phyloP scores from a whole-genome alignment of 2,113 vertebrate genomes.

The Dunckerocampus dactyliophorus region DNA sequence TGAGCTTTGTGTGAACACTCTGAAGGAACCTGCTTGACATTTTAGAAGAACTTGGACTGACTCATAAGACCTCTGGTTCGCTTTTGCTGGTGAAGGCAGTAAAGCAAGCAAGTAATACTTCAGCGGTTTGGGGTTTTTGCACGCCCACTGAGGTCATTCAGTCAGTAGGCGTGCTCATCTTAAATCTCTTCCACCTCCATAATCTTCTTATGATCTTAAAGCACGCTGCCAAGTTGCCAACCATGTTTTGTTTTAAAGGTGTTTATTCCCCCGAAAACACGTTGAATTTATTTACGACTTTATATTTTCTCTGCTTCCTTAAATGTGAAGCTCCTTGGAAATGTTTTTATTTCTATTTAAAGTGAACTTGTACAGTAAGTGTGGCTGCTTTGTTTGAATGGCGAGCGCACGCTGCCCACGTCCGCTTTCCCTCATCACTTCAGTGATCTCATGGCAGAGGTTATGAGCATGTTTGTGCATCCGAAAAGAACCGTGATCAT shows the following conservation, averaged over 20 bases:
- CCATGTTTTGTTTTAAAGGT: conserved; percentile 10
- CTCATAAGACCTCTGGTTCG: not conserved
- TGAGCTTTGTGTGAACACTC: conserved; percentile 35
- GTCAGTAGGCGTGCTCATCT: conserved; percentile 18
- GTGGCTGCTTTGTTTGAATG: no score
- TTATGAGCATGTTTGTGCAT: conserved; percentile 26
- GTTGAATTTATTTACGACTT: not conserved
- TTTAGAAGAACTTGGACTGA: not conserved
- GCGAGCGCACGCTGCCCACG: conserved; percentile 12
- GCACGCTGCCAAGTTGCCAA: conserved; percentile 5
- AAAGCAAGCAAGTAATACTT: not conserved
- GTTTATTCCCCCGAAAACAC: not conserved
- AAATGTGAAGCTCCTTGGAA: not conserved
- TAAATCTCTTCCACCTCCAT: conserved; percentile 24
- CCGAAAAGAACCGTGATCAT: conserved; percentile 40
- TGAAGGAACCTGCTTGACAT: not conserved
- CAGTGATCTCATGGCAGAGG: not conserved
- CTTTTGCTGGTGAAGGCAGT: not conserved
- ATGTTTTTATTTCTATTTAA: not conserved
- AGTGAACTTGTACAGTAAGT: no score
- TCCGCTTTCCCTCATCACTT: conserved; percentile 13
- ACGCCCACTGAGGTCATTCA: not conserved
- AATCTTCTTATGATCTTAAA: conserved; percentile 25
- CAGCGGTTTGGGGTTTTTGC: not conserved
- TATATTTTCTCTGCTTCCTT: not conserved